Base-by-base conservation (phyloP, 2,888 invertebrate species). In the Tolmerus cingulatus region DNA sequence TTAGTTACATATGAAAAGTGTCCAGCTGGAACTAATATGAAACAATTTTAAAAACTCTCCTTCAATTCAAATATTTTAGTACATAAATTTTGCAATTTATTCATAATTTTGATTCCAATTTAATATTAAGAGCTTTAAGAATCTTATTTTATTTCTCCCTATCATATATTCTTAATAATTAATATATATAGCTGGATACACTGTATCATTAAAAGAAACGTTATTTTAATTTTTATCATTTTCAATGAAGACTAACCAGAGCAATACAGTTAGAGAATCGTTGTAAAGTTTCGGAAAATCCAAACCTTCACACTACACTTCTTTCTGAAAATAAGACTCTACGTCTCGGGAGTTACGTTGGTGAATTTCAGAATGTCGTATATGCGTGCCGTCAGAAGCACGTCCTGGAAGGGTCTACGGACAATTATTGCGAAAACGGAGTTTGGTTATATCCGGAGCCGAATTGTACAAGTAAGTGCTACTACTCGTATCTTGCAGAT, bases 381-480 rank as follows among this genome's bases (percentile, higher is more conserved):
- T 89, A 89, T 14, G 87, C 55, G 77, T 89, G 89, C 66, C 16
- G 30, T 12, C 51, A 76, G 3, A 85, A 55, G 27, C 74, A 87
- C 23, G 23, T 87, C 8, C 19, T 88, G 27, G 76, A 87, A 14
- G 87, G 87, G 9, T 12, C 16, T 19, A 8, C 34, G 12, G 86
- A 16, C 12, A 87, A 88, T 87, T 46, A 37, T 76, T 89, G 89
- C 74, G 51, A 55, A 5, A 43, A 87, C 23, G 88, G 87, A 4
- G 7, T 78, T 14, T 89, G 87, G 87, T 0, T 79, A 5, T 14
- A 5, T 37, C 23, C 57, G 34, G 74, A 81, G 12, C 88, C 89
- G 19, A 57, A 23, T 43, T 89, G 89, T 27, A 30, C n/a, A 40
- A 87, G 89, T 89, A 86, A 77, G 51, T 77, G 19, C 7, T 12